Conservation (phyloP, 1,140 invertebrate species). For the Macrobrachium rosenbergii region DNA sequence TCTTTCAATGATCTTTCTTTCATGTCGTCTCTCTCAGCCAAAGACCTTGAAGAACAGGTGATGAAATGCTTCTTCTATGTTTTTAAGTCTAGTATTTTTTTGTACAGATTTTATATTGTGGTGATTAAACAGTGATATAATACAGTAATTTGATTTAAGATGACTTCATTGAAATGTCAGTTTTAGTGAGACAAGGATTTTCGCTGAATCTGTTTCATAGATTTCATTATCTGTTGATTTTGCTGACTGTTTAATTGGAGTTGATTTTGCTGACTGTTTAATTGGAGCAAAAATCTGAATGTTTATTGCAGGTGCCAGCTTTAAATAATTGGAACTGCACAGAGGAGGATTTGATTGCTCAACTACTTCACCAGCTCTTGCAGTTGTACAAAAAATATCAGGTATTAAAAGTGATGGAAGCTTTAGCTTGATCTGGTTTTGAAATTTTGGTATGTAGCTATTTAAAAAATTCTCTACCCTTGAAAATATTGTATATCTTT, state of each 20-base stretch:
- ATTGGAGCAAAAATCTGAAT: neutral
- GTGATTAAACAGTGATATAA: too few species aligned
- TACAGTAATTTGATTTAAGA: too few species aligned
- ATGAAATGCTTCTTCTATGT: neutral
- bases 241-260: too few species aligned
- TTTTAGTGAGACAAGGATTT: too few species aligned
- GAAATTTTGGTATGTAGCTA: too few species aligned
- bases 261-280: neutral
- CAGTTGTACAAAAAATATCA: slow-evolving; percentile 84
- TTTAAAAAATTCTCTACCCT: too few species aligned
- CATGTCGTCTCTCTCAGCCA: slow-evolving; percentile 15
- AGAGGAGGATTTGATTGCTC: slow-evolving; percentile 50
- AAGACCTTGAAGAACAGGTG: slow-evolving; percentile 44
- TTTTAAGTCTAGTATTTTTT: too few species aligned
- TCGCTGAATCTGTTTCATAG: too few species aligned
- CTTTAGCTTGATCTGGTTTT: slow-evolving; percentile 67
- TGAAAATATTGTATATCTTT: neutral
- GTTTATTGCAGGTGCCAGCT: slow-evolving; percentile 37
- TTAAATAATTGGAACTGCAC: slow-evolving; percentile 51
- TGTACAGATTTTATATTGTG: too few species aligned
- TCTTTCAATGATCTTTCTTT: slow-evolving; percentile 35
- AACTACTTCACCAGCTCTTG: slow-evolving; percentile 79
- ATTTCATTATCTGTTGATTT: too few species aligned
- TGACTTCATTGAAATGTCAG: too few species aligned
- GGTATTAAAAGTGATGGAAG: slow-evolving; percentile 86